These are phyloP conservation scores for Casuarius casuarius DNA, from an alignment of 2,113 vertebrate genomes.

Conservation along the genomic window DNA sequence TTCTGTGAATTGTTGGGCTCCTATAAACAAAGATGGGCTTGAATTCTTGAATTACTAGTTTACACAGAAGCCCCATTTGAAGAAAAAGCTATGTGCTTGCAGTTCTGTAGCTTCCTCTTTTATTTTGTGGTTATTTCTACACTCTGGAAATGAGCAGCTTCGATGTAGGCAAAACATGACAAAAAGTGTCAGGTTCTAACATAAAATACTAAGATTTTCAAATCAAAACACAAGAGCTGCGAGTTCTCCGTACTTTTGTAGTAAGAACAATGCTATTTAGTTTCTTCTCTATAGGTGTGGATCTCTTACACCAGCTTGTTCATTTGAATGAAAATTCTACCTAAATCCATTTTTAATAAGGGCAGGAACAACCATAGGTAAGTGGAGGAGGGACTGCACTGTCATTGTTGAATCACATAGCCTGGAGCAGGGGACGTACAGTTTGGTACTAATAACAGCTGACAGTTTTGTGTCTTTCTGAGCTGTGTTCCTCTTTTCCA, in stretches of 20 bases:
- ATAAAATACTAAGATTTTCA: neutral
- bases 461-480: neutral
- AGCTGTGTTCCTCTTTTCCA: neutral
- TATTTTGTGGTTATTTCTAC: neutral
- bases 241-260: neutral
- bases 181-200: neutral
- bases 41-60: neutral
- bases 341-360: neutral
- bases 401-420: neutral
- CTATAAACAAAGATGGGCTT: neutral
- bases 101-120: neutral
- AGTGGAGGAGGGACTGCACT: neutral
- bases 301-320: neutral
- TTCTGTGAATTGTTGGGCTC: neutral
- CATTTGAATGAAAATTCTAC: neutral
- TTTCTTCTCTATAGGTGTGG: neutral
- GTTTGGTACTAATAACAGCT: neutral
- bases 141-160: neutral
- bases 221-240: neutral
- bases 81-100: neutral
- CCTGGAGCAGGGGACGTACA: neutral
- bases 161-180: neutral
- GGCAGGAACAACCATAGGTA: rapidly evolving
- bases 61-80: neutral
- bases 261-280: neutral